Evolutionary conservation across 2,113 vertebrate species (phyloP).

Genomic region (Tachysurus fulvidraco): DNA sequence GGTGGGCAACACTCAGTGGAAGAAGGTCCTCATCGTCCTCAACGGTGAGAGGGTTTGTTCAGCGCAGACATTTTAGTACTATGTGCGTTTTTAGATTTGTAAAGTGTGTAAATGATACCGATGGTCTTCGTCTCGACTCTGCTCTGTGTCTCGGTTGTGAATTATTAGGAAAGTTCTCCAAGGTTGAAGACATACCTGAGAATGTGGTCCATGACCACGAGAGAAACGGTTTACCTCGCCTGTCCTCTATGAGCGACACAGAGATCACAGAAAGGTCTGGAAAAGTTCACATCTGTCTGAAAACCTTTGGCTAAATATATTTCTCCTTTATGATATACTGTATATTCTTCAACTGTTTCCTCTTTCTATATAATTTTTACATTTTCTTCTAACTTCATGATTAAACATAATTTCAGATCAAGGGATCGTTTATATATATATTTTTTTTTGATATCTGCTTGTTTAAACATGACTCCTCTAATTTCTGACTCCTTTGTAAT

Average conservation of each 20-base stretch:
- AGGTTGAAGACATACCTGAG: slow-evolving; percentile 92
- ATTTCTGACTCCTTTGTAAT: neutral
- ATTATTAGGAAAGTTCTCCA: slow-evolving; percentile 82
- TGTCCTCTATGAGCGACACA: slow-evolving; percentile 83
- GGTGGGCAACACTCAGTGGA: slow-evolving; percentile 99
- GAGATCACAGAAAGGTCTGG: slow-evolving; percentile 83
- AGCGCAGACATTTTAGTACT: neutral
- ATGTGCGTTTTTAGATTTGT: neutral
- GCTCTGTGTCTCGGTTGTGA: neutral
- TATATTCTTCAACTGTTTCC: neutral
- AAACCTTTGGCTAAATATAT: neutral
- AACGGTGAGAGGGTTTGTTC: slow-evolving; percentile 78
- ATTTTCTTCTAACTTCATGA: too few species aligned
- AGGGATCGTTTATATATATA: neutral
- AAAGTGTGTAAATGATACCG: neutral
- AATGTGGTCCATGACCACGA: slow-evolving; percentile 93
- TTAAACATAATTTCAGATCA: neutral
- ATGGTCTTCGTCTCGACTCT: neutral
- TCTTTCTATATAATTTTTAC: neutral
- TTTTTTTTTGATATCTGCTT: neutral
- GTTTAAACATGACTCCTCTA: neutral
- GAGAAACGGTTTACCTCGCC: slow-evolving; percentile 91
- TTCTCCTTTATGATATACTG: neutral
- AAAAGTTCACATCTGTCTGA: neutral
- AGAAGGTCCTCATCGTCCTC: slow-evolving; percentile 96